Base-by-base conservation (phyloP, 1,140 invertebrate genomes). In the Microplitis mediator region DNA sequence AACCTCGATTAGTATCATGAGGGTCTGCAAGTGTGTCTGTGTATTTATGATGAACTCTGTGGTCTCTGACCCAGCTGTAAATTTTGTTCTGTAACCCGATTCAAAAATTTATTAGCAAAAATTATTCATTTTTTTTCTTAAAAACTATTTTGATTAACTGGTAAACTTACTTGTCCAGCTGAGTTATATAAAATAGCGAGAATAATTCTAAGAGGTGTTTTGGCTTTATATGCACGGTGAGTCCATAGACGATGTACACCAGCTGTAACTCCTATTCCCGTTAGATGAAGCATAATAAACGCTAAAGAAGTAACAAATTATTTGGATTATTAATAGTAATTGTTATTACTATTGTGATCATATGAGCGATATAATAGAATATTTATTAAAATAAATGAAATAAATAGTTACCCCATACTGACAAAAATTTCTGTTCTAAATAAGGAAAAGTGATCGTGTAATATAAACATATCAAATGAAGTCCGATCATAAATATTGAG, bases 21-120 rank as follows among this genome's bases (percentile, higher is more conserved):
- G 96, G 96, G 86, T 98, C 96, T 0, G 95, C 95, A 79, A 95
- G 91, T 0, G 95, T 96, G 80, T 98, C 96, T 0, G 92, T 93
- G 86, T 91, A 95, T 82, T 97, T 97, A 83, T 98, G 96, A 81
- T 98, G 96, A 1, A 96, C 91, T 9, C 95, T 88, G 85, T 97
- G 95, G 84, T 97, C 95, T 32, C 91, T 85, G 2, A 92, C 91
- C 92, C 92, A 93, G 65, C 92, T 88, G 69, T 86, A 91, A 13
- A 93, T 82, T 0, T 86, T 89, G 76, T 93, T 92, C 91, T 85
- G 71, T 51, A 8, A 68, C 77, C 75, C 61, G 14, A 69, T n/a
- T 34, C 34, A 36, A 58, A 58, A 56, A 65, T 34, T 45, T 23
- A 14, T 62, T 14, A 34, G 34, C 9, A 50, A 32, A 11, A 23